Evolutionary conservation across 2,113 vertebrate species (phyloP), one percentile per base, ranked within the genome.

Genomic region (Taurulus bubalis): DNA sequence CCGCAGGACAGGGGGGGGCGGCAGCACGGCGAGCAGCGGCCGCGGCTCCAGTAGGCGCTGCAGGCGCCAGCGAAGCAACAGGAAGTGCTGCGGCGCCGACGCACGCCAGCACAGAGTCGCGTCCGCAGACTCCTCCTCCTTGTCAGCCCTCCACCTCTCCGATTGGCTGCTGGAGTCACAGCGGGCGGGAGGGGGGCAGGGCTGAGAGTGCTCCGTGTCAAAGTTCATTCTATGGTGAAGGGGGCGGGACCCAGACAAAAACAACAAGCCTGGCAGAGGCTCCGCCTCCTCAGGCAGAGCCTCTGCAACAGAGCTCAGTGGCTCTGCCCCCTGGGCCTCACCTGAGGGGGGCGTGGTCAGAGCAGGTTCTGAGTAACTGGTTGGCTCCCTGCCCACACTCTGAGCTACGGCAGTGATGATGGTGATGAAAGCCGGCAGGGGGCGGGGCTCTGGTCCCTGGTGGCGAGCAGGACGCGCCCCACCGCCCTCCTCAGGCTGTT

Each of bases 21-120:
- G 98, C 77, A 99, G 88, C 76, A 96, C 95, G 16, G 94, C 94
- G 94, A 99, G 96, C 75, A 96, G 96, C 55, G 97, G 96, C 92
- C 96, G 97, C 16, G 98, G 97, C 92, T 97, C 97, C 93, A 99
- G 64, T 30, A 99, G 96, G 90, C 96, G 97, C 88, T 97, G 96
- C 79, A 99, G 96, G 78, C 97, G 97, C 90, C 96, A 97, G 40
- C 98, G 95, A 83, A 95, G 95, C 93, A 96, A 94, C 89, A 98
- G 84, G 92, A 99, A 99, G 92, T 97, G 95, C 78, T 96, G 96
- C 0, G 97, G 97, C 59, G 94, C 96, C 51, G 94, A 93, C 68
- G 90, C 93, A 55, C 95, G 96, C 1, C 95, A 90, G 49, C 75
- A 89, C 72, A 94, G 91, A 1, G 91, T 9, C 51, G 77, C 5